Evolutionary conservation across 2,797 vertebrate species (phyloP).

Genomic region (Hydrolagus colliei): DNA sequence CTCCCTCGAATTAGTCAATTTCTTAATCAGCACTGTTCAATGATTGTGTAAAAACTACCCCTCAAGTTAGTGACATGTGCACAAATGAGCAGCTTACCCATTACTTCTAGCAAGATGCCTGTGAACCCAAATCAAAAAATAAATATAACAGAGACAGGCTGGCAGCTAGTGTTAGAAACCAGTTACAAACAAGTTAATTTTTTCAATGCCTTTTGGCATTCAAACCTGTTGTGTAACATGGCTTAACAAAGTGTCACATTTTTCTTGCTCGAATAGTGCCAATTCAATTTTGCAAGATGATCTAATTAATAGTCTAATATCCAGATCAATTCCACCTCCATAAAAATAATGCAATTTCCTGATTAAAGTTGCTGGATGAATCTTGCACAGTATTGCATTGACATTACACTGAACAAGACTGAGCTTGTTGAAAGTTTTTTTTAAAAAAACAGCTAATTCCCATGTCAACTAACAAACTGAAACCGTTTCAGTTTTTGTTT

Average conservation of each 20-base stretch:
- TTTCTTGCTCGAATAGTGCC: conserved; percentile 1
- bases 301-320: conserved; percentile 5
- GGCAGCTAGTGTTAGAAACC: conserved; percentile 26
- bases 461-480: conserved; percentile 6
- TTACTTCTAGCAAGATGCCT: conserved; percentile 11
- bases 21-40: background rate
- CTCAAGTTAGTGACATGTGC: background rate
- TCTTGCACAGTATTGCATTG: conserved; percentile 4
- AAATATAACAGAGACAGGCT: conserved; percentile 29
- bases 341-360: conserved; percentile 14
- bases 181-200: conserved; percentile 27
- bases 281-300: conserved; percentile 21
- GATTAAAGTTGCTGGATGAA: conserved; percentile 19
- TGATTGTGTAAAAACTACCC: background rate
- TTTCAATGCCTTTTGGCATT: conserved; percentile 25
- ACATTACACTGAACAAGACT: conserved; percentile 16
- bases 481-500: background rate
- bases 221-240: conserved; percentile 19
- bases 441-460: background rate
- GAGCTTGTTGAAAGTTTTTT: conserved; percentile 9
- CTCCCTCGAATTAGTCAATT: background rate
- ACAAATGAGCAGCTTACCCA: background rate
- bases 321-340: background rate
- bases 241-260: conserved; percentile 16
- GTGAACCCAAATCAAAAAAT: background rate